Evolutionary conservation across 2,888 invertebrate genomes (phyloP).

Genomic region (Drosophila siamana): DNA sequence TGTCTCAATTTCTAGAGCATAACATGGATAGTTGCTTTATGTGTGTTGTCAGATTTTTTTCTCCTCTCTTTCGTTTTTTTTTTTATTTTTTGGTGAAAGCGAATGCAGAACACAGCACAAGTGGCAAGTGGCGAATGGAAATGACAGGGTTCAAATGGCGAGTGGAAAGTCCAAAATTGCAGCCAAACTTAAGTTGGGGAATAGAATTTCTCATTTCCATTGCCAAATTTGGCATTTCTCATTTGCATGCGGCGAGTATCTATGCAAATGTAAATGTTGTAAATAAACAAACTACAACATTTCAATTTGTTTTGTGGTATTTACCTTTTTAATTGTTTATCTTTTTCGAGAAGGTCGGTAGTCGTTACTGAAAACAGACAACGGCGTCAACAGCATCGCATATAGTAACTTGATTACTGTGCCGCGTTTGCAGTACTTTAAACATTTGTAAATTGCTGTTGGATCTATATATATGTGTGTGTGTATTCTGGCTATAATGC

Average conservation of each 20-base stretch:
- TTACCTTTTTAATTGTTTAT: conserved; percentile 26
- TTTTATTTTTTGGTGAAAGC: no score
- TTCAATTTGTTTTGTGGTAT: conserved; percentile 32
- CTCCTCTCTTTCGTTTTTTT: conserved; percentile 10
- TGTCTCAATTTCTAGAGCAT: conserved; percentile 72
- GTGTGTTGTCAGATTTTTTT: conserved; percentile 15
- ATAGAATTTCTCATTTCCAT: conserved; percentile 10
- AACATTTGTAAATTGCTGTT: conserved; percentile 10
- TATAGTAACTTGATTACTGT: conserved; percentile 31
- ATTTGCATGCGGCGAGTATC: conserved; percentile 33
- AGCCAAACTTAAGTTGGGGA: conserved; percentile 8
- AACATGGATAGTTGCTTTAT: conserved; percentile 42
- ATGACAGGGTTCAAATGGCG: neutral
- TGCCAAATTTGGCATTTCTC: conserved; percentile 4
- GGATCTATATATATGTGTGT: conserved; percentile 22
- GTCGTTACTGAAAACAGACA: conserved; percentile 4
- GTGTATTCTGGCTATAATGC: conserved; percentile 21
- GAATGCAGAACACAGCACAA: conserved; percentile 24
- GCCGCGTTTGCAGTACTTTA: conserved; percentile 31
- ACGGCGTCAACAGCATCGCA: conserved; percentile 2
- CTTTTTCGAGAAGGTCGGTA: conserved; percentile 26
- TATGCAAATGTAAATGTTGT: conserved; percentile 34
- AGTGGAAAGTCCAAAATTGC: conserved; percentile 10
- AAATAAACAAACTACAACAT: conserved; percentile 27
- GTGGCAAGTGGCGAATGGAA: conserved; percentile 4